phyloP scores from a whole-genome alignment of 2,797 vertebrate species.

The Helarctos malayanus region DNA sequence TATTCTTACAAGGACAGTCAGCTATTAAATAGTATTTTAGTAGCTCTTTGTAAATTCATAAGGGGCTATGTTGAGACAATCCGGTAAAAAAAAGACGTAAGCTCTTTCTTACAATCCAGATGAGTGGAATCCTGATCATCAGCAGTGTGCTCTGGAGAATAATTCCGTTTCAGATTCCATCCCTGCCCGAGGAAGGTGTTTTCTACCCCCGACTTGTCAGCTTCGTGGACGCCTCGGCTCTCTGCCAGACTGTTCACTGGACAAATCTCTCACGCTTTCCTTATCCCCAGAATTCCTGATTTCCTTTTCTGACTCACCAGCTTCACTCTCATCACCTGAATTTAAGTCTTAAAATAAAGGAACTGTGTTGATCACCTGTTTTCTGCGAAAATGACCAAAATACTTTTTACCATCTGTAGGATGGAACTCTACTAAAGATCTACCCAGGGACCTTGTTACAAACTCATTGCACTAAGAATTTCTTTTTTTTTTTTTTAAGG shows the following conservation, averaged over 20 bases:
- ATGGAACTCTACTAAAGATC: neutral
- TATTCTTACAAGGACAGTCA: neutral
- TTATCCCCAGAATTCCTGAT: neutral
- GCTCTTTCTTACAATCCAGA: neutral
- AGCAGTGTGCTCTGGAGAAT: neutral
- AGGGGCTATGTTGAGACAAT: neutral
- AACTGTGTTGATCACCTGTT: neutral
- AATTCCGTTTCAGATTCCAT: neutral
- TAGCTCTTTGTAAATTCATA: neutral
- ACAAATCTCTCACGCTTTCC: neutral
- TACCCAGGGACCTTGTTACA: neutral
- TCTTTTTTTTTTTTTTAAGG: neutral
- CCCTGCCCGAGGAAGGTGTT: neutral
- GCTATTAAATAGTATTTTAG: conserved; percentile 14
- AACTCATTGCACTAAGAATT: neutral
- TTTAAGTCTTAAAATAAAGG: neutral
- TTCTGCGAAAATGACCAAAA: neutral
- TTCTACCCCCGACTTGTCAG: neutral
- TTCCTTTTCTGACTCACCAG: neutral
- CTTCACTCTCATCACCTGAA: neutral
- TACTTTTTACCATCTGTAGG: neutral
- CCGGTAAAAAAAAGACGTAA: neutral
- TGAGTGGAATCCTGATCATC: neutral
- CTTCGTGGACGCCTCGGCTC: neutral
- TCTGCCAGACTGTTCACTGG: neutral